phyloP scores from a whole-genome alignment of 1,140 invertebrate species.

The Caerostris darwini region DNA sequence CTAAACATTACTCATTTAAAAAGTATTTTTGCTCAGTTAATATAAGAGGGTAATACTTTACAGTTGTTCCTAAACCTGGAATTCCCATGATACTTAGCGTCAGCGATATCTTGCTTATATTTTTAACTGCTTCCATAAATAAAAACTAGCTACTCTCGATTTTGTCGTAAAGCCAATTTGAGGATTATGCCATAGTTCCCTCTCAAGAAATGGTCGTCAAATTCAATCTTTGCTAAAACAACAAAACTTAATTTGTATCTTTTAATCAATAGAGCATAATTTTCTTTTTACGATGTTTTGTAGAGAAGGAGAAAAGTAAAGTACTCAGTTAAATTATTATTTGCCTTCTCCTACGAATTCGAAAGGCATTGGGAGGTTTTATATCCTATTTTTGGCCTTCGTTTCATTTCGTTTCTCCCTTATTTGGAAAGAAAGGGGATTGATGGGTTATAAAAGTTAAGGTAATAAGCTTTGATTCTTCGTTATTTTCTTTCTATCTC shows the following conservation, averaged over 20 bases:
- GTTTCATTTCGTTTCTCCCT: conserved; percentile 26
- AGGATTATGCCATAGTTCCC: neutral
- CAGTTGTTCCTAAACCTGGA: neutral
- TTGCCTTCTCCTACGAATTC: neutral
- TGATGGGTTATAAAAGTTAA: conserved; percentile 69
- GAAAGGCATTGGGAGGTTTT: neutral
- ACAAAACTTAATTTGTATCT: conserved; percentile 56
- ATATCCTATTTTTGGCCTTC: conserved; percentile 35
- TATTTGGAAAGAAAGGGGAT: conserved; percentile 32
- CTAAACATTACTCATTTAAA: neutral
- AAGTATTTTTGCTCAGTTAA: neutral
- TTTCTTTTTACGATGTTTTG: conserved; percentile 14
- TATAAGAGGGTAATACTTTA: neutral
- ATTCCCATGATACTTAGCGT: neutral
- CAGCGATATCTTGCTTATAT: neutral
- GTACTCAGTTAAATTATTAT: neutral
- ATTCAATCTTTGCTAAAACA: conserved; percentile 17
- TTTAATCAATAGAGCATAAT: conserved; percentile 51
- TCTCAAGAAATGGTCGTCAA: neutral
- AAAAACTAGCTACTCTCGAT: neutral
- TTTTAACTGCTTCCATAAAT: neutral
- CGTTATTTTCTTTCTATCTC: neutral
- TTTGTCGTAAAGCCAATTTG: conserved; percentile 21
- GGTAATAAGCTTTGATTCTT: conserved; percentile 61
- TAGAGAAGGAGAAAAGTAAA: neutral